Conservation (phyloP, 2,797 vertebrate species). For the Discoglossus pictus region DNA sequence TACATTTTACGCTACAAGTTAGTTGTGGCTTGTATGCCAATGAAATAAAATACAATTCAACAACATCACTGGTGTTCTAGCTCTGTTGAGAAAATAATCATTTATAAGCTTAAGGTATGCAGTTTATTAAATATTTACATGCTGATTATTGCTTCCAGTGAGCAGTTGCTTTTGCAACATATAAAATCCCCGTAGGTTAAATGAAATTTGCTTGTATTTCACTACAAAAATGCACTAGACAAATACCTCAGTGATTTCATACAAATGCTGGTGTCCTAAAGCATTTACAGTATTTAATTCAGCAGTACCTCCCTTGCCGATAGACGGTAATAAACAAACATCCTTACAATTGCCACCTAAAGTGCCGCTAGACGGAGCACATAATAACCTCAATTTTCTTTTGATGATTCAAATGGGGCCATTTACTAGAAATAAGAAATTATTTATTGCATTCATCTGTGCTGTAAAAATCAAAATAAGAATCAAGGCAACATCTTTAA, state of each 20-base stretch:
- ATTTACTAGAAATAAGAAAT: slow-evolving; percentile 49
- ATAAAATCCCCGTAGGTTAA: slow-evolving; percentile 33
- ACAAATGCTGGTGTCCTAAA: slow-evolving; percentile 46
- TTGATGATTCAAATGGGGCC: slow-evolving; percentile 50
- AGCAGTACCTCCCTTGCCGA: slow-evolving; percentile 41
- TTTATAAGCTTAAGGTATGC: slow-evolving; percentile 12
- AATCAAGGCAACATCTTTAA: slow-evolving; percentile 47
- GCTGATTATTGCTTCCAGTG: slow-evolving; percentile 19
- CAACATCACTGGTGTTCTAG: not conserved
- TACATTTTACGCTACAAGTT: no score
- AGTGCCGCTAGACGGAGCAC: slow-evolving; percentile 45
- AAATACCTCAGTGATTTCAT: slow-evolving; percentile 37
- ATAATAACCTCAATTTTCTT: slow-evolving; percentile 52
- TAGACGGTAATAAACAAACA: slow-evolving; percentile 50
- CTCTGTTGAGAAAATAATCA: not conserved
- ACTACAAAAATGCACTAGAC: slow-evolving; percentile 39
- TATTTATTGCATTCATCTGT: slow-evolving; percentile 47
- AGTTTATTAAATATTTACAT: slow-evolving; percentile 29
- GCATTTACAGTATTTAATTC: slow-evolving; percentile 50
- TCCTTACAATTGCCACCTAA: slow-evolving; percentile 47
- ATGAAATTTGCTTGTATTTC: slow-evolving; percentile 43
- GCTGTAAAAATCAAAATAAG: slow-evolving; percentile 50
- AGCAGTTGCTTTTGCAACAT: slow-evolving; percentile 30
- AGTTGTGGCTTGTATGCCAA: no score
- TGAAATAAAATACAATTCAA: slow-evolving; percentile 1